Conservation (phyloP, 2,113 vertebrate genomes). For the Cisticola juncidis region DNA sequence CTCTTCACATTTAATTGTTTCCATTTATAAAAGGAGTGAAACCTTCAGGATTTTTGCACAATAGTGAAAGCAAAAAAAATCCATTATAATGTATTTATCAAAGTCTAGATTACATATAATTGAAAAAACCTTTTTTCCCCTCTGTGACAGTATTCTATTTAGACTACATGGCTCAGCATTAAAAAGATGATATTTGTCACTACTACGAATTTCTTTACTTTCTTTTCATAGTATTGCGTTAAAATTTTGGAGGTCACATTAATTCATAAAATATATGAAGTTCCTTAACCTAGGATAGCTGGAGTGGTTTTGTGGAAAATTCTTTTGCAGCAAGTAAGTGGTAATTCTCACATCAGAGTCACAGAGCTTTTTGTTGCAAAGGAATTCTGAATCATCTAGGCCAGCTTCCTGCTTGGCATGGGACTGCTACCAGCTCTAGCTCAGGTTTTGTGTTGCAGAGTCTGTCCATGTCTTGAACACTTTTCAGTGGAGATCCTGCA, state of each 20-base stretch:
- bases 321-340: not conserved
- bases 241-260: not conserved
- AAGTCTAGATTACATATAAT: not conserved
- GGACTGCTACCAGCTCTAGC: not conserved
- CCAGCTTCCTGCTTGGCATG: not conserved
- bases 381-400: not conserved
- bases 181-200: not conserved
- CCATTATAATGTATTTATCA: not conserved
- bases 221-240: not conserved
- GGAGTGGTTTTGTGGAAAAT: not conserved
- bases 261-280: not conserved
- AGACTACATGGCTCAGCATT: not conserved
- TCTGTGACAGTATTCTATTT: not conserved
- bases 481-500: not conserved
- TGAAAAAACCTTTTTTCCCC: not conserved
- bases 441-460: not conserved
- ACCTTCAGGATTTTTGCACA: not conserved
- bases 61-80: not conserved
- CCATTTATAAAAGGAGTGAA: not conserved
- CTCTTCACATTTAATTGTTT: not conserved
- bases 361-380: not conserved
- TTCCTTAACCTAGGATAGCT: not conserved
- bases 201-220: not conserved
- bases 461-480: fast-evolving
- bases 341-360: not conserved